Conservation (phyloP, 2,888 invertebrate genomes). For the Dexiosoma caninum region DNA sequence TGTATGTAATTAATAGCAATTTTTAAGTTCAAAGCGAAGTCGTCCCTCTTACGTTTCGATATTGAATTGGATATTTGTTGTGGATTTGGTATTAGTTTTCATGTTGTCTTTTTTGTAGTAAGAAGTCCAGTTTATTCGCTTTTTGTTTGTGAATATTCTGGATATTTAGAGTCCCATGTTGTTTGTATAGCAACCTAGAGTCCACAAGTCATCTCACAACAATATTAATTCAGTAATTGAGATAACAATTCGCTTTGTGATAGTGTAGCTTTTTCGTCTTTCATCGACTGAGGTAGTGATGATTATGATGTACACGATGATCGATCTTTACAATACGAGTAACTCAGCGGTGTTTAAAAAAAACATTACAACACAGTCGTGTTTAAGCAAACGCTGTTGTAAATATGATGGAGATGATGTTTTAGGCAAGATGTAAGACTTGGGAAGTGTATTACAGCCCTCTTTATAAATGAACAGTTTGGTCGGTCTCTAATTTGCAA, state of each 20-base stretch:
- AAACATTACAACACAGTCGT: not conserved
- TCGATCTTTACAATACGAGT: conserved; percentile 13
- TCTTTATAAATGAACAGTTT: not conserved
- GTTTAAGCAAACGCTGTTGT: conserved; percentile 27
- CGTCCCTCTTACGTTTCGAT: conserved; percentile 23
- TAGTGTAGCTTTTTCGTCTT: not conserved
- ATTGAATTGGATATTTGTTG: conserved; percentile 28
- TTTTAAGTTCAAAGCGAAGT: conserved; percentile 52
- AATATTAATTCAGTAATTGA: conserved; percentile 44
- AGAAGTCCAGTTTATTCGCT: not conserved
- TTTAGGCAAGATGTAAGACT: conserved; percentile 2
- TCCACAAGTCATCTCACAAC: conserved; percentile 40
- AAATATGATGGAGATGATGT: conserved; percentile 21
- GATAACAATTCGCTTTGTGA: conserved; percentile 53
- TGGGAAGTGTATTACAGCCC: not conserved
- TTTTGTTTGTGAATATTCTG: not conserved
- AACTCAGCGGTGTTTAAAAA: conserved; percentile 11
- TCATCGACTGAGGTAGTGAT: not conserved
- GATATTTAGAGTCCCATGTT: not conserved
- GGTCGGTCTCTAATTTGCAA: not conserved
- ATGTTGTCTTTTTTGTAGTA: not conserved
- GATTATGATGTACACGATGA: conserved; percentile 27
- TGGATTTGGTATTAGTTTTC: conserved; percentile 9
- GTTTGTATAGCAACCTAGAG: not conserved
- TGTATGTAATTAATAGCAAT: not conserved